Conservation (phyloP, 2,113 vertebrate species). For the Cariama cristata region DNA sequence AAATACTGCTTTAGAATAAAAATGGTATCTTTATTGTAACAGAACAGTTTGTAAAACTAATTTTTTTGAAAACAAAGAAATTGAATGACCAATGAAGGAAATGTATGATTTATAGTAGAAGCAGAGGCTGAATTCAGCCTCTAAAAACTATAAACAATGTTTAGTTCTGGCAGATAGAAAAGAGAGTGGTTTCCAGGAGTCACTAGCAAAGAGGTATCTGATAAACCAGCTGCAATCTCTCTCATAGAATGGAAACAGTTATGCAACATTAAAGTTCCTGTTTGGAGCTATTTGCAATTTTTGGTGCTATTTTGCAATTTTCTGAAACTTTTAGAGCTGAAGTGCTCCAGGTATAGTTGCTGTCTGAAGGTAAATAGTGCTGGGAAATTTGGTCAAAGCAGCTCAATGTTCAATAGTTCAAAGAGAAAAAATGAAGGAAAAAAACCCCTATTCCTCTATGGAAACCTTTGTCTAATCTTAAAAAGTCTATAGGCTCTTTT, state of each 20-base stretch:
- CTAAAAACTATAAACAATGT: background rate
- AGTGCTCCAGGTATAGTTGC: background rate
- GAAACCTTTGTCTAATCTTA: background rate
- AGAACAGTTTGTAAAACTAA: background rate
- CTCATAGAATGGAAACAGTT: background rate
- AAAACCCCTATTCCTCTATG: background rate
- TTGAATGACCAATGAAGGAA: background rate
- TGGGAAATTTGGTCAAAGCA: background rate
- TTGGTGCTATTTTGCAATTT: background rate
- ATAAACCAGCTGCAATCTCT: background rate
- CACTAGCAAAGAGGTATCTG: background rate
- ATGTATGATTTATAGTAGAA: background rate
- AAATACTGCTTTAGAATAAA: background rate
- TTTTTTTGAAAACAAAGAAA: background rate
- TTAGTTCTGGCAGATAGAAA: background rate
- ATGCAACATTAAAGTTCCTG: background rate
- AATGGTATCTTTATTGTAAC: background rate
- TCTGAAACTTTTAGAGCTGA: background rate
- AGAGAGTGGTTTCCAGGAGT: background rate
- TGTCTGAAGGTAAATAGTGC: background rate
- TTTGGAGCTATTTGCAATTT: background rate
- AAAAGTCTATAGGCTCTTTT: background rate
- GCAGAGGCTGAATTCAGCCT: background rate
- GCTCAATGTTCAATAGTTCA: background rate
- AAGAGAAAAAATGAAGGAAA: background rate